These are phyloP conservation scores for Synergus laeviventris DNA, from an alignment of 2,888 invertebrate species.

Conservation along the genomic window DNA sequence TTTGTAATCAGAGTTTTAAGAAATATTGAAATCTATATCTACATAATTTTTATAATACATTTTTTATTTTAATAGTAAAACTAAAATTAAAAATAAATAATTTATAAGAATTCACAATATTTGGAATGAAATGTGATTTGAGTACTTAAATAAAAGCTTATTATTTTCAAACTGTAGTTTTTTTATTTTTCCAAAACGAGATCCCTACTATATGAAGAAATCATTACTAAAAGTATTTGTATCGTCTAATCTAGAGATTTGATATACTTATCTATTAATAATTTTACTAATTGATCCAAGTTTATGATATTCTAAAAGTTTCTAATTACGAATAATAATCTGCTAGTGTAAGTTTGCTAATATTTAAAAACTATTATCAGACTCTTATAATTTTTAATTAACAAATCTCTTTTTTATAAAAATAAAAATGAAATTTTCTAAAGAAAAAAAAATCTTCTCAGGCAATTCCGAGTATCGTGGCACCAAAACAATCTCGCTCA, in stretches of 20 bases:
- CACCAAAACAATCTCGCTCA: slow-evolving; percentile 81
- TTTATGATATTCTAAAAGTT: background rate
- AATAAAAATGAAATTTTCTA: background rate
- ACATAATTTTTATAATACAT: slow-evolving; percentile 21
- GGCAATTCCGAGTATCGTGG: slow-evolving; percentile 72
- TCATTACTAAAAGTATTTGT: background rate
- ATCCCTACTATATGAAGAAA: background rate
- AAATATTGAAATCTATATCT: slow-evolving; percentile 10
- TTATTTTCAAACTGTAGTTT: slow-evolving; percentile 44
- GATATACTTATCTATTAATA: background rate
- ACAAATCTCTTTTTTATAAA: background rate
- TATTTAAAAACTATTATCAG: background rate
- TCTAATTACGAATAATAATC: background rate
- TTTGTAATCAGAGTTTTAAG: background rate
- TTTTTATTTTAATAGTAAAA: slow-evolving; percentile 4
- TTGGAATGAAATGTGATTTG: slow-evolving; percentile 5
- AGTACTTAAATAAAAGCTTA: slow-evolving; percentile 38
- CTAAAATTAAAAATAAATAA: slow-evolving; percentile 27
- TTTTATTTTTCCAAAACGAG: slow-evolving; percentile 47
- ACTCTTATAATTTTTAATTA: background rate
- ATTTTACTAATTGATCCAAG: background rate
- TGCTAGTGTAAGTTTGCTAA: background rate
- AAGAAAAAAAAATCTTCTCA: slow-evolving; percentile 47
- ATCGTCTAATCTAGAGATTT: background rate
- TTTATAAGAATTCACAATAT: background rate